Conservation (phyloP, 2,888 invertebrate genomes). For the Palloptera scutellata region DNA sequence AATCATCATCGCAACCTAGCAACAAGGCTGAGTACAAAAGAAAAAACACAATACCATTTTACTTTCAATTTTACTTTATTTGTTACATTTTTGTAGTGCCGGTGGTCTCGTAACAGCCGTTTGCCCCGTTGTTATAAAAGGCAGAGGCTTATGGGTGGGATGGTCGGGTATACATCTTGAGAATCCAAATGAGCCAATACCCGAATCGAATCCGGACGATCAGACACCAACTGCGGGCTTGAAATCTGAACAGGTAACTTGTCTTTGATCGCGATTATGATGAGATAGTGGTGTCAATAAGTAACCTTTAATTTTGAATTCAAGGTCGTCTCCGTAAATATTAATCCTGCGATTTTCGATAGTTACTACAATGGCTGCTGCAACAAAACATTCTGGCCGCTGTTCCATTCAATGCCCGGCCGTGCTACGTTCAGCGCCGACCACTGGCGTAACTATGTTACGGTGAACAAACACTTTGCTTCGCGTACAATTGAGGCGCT, state of each 20-base stretch:
- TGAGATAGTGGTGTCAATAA: background rate
- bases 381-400: conserved; percentile 91
- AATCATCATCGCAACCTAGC: too few relatives aligned
- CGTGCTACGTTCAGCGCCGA: conserved; percentile 83
- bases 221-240: conserved; percentile 87
- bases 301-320: background rate
- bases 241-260: conserved; percentile 77
- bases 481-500: conserved; percentile 78
- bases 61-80: too few relatives aligned
- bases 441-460: conserved; percentile 83
- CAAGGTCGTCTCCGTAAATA: conserved; percentile 82
- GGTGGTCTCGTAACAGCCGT: conserved; percentile 91
- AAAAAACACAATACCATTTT: too few relatives aligned
- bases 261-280: background rate
- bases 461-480: conserved; percentile 84
- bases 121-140: conserved; percentile 86
- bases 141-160: conserved; percentile 88
- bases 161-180: conserved; percentile 89
- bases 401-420: conserved; percentile 93
- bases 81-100: conserved; percentile 68
- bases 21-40: too few relatives aligned
- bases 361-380: conserved; percentile 93
- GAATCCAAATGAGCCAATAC: conserved; percentile 79
- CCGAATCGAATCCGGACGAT: conserved; percentile 86
- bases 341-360: conserved; percentile 80